Conservation (phyloP, 2,888 invertebrate species). For the Callyntrura sp. region DNA sequence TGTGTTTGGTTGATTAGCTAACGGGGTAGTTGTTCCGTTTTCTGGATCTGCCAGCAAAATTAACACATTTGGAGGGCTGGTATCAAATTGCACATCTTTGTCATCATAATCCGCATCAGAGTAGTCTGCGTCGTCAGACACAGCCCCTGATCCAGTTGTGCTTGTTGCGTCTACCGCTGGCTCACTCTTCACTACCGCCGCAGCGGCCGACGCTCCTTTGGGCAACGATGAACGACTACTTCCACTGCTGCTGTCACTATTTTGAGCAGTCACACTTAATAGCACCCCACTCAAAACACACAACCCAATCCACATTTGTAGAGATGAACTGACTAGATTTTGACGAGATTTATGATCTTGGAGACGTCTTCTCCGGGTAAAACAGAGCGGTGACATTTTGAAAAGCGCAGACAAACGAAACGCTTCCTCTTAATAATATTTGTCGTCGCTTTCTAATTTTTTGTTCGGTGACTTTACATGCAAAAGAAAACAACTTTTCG, state of each 20-base stretch:
- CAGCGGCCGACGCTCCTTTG: slow-evolving; percentile 41
- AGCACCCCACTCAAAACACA: slow-evolving; percentile 42
- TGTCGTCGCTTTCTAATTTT: no score
- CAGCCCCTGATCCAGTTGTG: slow-evolving; percentile 27
- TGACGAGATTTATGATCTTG: neutral
- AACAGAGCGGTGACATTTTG: slow-evolving; percentile 37
- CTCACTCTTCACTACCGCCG: slow-evolving; percentile 52
- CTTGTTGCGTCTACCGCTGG: neutral
- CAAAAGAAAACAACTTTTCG: no score
- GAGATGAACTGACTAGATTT: slow-evolving; percentile 67
- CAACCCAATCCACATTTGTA: slow-evolving; percentile 9
- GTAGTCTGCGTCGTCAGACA: slow-evolving; percentile 67
- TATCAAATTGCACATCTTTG: slow-evolving; percentile 79
- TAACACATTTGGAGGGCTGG: slow-evolving; percentile 78
- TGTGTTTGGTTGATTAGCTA: slow-evolving; percentile 73
- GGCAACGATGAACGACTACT: neutral
- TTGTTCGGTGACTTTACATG: no score
- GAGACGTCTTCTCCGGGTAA: neutral
- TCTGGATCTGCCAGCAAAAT: slow-evolving; percentile 77
- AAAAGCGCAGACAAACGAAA: slow-evolving; percentile 11
- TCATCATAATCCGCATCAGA: slow-evolving; percentile 77
- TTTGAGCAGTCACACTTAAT: slow-evolving; percentile 60
- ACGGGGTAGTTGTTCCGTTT: slow-evolving; percentile 76
- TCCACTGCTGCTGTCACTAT: neutral
- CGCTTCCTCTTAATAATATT: slow-evolving; percentile 11